A percentile compares a stretch with the other conserved stretches of the same genome.
Evolutionary conservation across 2,113 vertebrate species (phyloP).

Genomic region (Cottus gobio): DNA sequence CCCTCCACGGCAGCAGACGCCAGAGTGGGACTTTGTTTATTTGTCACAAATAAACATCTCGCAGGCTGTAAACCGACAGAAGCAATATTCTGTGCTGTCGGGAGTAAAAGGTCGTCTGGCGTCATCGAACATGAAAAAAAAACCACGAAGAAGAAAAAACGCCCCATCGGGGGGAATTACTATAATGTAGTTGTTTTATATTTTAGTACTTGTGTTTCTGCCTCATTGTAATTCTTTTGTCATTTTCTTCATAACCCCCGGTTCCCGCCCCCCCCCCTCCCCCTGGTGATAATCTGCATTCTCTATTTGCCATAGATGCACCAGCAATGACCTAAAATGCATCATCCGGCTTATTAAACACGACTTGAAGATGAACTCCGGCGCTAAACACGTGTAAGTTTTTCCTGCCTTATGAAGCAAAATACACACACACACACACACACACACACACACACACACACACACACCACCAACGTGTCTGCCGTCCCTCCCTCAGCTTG

Average conservation of each 20-base stretch:
- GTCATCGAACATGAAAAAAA: background rate
- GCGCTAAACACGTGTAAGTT: slow-evolving; percentile 98
- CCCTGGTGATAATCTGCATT: background rate
- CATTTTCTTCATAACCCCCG: too few species aligned
- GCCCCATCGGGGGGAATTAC: too few species aligned
- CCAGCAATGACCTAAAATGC: slow-evolving; percentile 95
- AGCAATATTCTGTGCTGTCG: background rate
- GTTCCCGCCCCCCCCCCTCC: too few species aligned
- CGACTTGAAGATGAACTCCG: slow-evolving; percentile 97
- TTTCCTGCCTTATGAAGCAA: background rate
- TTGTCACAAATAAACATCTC: slow-evolving; percentile 21
- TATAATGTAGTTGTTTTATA: background rate
- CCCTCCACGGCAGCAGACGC: slow-evolving; percentile 19
- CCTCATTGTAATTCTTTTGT: too few species aligned
- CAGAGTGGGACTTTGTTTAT: slow-evolving; percentile 2
- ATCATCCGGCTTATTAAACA: slow-evolving; percentile 96
- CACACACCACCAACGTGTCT: too few species aligned
- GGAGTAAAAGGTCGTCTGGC: background rate
- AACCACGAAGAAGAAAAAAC: too few species aligned
- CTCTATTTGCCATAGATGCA: slow-evolving; percentile 85
- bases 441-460: too few species aligned
- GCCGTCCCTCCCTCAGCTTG: slow-evolving; percentile 77
- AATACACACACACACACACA: too few species aligned
- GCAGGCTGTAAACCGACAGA: slow-evolving; percentile 1
- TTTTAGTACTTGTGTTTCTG: background rate